Evolutionary conservation across 2,888 invertebrate species (phyloP).

Genomic region (Scaptomyza reducta): DNA sequence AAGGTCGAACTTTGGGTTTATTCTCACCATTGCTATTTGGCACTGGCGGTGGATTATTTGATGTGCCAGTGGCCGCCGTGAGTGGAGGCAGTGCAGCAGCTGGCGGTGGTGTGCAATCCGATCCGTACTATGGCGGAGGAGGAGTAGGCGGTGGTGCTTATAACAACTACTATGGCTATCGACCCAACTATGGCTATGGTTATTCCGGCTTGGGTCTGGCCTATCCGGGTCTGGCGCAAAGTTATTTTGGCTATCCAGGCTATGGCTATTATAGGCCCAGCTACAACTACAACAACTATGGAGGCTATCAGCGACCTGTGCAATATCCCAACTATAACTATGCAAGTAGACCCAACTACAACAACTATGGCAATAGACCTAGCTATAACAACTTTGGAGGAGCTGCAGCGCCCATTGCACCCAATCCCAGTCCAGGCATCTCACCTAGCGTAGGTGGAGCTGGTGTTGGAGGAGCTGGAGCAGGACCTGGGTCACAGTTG

Average conservation of each 20-base stretch:
- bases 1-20: conserved; percentile 69
- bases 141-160: conserved; percentile 30
- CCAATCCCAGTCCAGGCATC: conserved; percentile 4
- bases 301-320: conserved; percentile 62
- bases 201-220: conserved; percentile 22
- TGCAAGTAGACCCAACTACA: conserved; percentile 43
- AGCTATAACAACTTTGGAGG: conserved; percentile 28
- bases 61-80: conserved; percentile 32
- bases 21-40: conserved; percentile 60
- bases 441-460: conserved; percentile 13
- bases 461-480: conserved; percentile 1
- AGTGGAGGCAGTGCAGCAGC: conserved; percentile 19
- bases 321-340: conserved; percentile 41
- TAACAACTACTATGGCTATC: conserved; percentile 42
- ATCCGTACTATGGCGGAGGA: conserved; percentile 57
- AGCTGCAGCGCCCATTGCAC: conserved; percentile 5
- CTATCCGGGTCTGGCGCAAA: conserved; percentile 29
- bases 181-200: conserved; percentile 35
- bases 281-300: conserved; percentile 57
- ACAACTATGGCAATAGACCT: conserved; percentile 34
- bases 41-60: conserved; percentile 38
- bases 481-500: conserved; percentile 45
- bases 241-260: conserved; percentile 50
- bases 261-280: conserved; percentile 57
- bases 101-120: conserved; percentile 53